Evolutionary conservation across 2,888 invertebrate genomes (phyloP).

Genomic region (Minunthozetes semirufus): DNA sequence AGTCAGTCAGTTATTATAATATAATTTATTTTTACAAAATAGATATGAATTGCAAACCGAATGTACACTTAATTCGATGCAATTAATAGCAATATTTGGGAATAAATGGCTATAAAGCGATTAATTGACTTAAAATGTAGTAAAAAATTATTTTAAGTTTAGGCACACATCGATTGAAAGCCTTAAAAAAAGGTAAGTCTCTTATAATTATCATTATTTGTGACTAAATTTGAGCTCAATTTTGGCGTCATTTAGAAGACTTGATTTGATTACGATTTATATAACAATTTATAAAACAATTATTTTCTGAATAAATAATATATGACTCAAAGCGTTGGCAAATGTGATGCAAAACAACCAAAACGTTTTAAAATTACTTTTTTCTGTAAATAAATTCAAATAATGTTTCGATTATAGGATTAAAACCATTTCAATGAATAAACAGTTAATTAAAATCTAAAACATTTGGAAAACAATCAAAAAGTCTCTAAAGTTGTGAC

Average conservation of each 20-base stretch:
- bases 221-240: neutral
- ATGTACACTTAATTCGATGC: too few relatives aligned
- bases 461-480: too few relatives aligned
- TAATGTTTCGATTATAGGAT: neutral
- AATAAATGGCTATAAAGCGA: neutral
- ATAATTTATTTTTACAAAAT: too few relatives aligned
- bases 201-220: too few relatives aligned
- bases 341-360: neutral
- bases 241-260: neutral
- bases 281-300: neutral
- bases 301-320: neutral
- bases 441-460: neutral
- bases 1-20: too few relatives aligned
- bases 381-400: constrained; percentile 1
- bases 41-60: too few relatives aligned
- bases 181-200: neutral
- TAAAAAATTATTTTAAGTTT: neutral
- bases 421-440: neutral
- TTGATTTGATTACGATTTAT: neutral
- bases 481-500: neutral
- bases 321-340: neutral
- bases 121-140: neutral
- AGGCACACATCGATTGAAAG: neutral
- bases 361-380: constrained; percentile 5
- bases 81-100: too few relatives aligned